A percentile compares a stretch with the other conserved stretches of the same genome.
Conservation (phyloP, 1,140 invertebrate species). For the Megathymus violae region DNA sequence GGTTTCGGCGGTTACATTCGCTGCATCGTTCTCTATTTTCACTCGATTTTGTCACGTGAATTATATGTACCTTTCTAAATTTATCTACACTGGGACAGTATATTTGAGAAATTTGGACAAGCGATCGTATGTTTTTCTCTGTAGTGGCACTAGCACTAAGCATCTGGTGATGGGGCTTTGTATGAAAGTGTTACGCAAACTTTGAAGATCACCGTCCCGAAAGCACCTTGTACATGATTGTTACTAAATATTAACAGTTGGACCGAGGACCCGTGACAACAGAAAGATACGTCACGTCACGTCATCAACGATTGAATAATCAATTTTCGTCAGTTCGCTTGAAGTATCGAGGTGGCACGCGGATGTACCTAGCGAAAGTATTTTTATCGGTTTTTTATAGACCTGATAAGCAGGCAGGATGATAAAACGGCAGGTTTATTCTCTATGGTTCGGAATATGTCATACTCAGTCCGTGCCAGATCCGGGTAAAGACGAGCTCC, state of each 20-base stretch:
- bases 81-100: slow-evolving; percentile 1
- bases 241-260: slow-evolving; percentile 30
- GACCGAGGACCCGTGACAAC: background rate
- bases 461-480: too few relatives aligned
- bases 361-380: too few relatives aligned
- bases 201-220: slow-evolving; percentile 22
- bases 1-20: background rate
- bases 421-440: too few relatives aligned
- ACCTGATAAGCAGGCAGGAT: too few relatives aligned
- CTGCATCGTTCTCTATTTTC: slow-evolving; percentile 19
- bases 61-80: background rate
- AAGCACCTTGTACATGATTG: slow-evolving; percentile 30
- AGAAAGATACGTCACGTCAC: too few relatives aligned
- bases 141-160: slow-evolving; percentile 70
- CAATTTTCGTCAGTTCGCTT: too few relatives aligned
- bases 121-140: slow-evolving; percentile 23
- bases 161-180: slow-evolving; percentile 71
- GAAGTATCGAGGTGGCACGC: too few relatives aligned
- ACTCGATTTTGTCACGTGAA: slow-evolving; percentile 17
- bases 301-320: too few relatives aligned
- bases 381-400: too few relatives aligned
- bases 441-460: too few relatives aligned
- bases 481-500: too few relatives aligned
- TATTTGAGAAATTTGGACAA: slow-evolving; percentile 1
- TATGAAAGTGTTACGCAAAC: slow-evolving; percentile 33